phyloP scores from a whole-genome alignment of 2,888 invertebrate species.

The Bombylius major region DNA sequence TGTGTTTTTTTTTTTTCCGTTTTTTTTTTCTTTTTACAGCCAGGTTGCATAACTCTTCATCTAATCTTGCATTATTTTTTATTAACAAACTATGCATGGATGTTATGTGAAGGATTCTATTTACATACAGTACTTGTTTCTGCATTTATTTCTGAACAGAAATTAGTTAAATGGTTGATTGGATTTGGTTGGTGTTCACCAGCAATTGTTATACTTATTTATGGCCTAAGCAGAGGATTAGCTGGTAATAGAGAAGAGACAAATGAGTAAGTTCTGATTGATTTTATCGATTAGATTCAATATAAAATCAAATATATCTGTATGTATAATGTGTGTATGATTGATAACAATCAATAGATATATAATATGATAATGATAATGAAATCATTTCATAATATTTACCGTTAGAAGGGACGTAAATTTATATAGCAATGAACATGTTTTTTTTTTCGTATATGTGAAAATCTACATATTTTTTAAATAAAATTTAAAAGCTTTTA shows the following conservation, averaged over 20 bases:
- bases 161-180: conserved; percentile 70
- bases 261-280: conserved; percentile 42
- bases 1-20: too few relatives aligned
- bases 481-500: too few relatives aligned
- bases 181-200: conserved; percentile 77
- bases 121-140: conserved; percentile 85
- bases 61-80: conserved; percentile 76
- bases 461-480: too few relatives aligned
- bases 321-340: conserved; percentile 6
- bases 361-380: too few relatives aligned
- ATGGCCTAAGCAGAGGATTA: conserved; percentile 51
- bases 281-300: conserved; percentile 6
- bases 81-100: conserved; percentile 90
- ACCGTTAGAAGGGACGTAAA: too few relatives aligned
- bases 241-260: conserved; percentile 40
- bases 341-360: too few relatives aligned
- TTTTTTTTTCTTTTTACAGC: conserved; percentile 35
- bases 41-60: conserved; percentile 71
- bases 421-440: too few relatives aligned
- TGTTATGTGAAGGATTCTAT: conserved; percentile 90
- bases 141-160: conserved; percentile 81
- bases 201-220: conserved; percentile 49
- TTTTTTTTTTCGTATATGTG: too few relatives aligned
- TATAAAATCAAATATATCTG: conserved; percentile 15
- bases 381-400: too few relatives aligned